Percentiles rank a stretch among this genome's conserved stretches.
These are phyloP conservation scores for Pelobates fuscus DNA, from an alignment of 2,113 vertebrate species.

Conservation along the genomic window DNA sequence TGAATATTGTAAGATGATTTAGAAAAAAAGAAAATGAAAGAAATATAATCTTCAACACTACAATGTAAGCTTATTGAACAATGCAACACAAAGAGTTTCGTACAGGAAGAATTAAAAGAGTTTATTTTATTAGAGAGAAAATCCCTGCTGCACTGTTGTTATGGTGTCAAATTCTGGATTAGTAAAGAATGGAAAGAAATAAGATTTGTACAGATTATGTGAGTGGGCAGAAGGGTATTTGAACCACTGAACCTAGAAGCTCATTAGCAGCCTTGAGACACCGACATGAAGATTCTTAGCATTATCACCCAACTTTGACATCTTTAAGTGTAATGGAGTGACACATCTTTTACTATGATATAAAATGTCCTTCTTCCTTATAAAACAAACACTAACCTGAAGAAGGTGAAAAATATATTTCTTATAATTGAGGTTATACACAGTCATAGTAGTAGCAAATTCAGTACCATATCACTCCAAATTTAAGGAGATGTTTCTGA, in stretches of 20 bases:
- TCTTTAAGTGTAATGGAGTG: neutral
- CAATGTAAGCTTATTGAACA: too few species aligned
- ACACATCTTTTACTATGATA: neutral
- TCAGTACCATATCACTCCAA: too few species aligned
- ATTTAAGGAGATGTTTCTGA: too few species aligned
- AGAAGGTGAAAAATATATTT: neutral
- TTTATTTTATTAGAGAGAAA: neutral
- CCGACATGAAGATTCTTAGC: neutral
- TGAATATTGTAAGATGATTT: too few species aligned
- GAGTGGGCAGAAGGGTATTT: neutral
- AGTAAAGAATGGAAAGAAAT: neutral
- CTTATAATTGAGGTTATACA: neutral
- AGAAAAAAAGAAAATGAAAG: too few species aligned
- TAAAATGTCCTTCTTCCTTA: neutral
- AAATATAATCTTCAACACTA: too few species aligned
- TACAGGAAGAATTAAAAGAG: neutral
- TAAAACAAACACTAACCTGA: neutral
- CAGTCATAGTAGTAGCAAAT: too few species aligned
- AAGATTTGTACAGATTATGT: neutral
- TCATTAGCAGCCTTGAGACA: neutral
- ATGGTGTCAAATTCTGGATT: neutral
- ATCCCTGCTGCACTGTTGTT: neutral
- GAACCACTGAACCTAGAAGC: neutral
- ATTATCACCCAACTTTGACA: too few species aligned
- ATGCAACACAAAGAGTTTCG: neutral